Evolutionary conservation across 2,888 invertebrate genomes (phyloP).

Genomic region (Meliscaeva auricollis): DNA sequence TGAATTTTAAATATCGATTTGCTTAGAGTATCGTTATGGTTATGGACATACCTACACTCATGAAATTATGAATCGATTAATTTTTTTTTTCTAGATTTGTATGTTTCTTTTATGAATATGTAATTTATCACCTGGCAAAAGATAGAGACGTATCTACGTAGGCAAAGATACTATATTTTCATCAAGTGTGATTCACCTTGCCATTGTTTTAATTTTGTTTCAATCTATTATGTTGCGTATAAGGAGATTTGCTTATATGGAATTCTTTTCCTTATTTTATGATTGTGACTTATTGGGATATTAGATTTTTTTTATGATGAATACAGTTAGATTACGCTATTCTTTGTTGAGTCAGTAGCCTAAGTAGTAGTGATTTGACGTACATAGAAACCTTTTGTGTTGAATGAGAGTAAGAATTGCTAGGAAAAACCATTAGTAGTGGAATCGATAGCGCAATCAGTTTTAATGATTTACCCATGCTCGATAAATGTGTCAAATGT

Average conservation of each 20-base stretch:
- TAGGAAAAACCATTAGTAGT: too few species aligned
- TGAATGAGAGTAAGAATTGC: too few species aligned
- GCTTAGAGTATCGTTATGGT: slow-evolving; percentile 61
- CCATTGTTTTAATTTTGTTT: slow-evolving; percentile 33
- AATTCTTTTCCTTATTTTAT: slow-evolving; percentile 28
- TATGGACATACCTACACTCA: slow-evolving; percentile 46
- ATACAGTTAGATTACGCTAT: slow-evolving; percentile 1
- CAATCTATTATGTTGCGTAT: slow-evolving; percentile 26
- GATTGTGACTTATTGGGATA: slow-evolving; percentile 37
- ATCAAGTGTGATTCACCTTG: slow-evolving; percentile 63
- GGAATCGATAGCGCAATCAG: too few species aligned
- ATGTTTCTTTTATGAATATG: slow-evolving; percentile 56
- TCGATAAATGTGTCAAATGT: too few species aligned
- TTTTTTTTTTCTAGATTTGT: slow-evolving; percentile 17
- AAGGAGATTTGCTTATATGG: slow-evolving; percentile 47
- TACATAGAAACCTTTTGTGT: too few species aligned
- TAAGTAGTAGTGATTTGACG: slow-evolving; percentile 8
- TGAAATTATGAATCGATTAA: slow-evolving; percentile 65
- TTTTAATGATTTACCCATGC: too few species aligned
- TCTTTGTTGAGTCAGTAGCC: slow-evolving; percentile 2
- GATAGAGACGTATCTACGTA: slow-evolving; percentile 49
- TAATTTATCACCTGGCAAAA: slow-evolving; percentile 63
- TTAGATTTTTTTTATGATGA: background rate
- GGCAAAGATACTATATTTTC: slow-evolving; percentile 9
- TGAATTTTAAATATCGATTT: slow-evolving; percentile 64